Conservation (phyloP, 2,113 vertebrate genomes). For the Mungos mungo region DNA sequence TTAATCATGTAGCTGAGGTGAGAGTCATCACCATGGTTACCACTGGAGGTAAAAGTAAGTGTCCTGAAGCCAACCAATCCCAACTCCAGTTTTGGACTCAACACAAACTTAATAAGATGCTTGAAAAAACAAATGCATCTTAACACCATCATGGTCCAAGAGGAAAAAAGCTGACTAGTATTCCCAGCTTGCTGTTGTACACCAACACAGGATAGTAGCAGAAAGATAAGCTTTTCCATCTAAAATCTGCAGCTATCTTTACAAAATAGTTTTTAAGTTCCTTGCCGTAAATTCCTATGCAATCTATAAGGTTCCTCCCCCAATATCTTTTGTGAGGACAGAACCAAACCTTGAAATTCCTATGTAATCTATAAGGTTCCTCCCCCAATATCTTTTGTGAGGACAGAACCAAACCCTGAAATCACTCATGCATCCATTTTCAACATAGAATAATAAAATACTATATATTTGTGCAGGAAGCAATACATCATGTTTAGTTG, state of each 20-base stretch:
- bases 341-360: neutral
- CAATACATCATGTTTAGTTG: neutral
- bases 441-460: neutral
- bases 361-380: neutral
- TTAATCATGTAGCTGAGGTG: neutral
- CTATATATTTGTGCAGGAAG: neutral
- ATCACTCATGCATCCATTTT: neutral
- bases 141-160: neutral
- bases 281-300: neutral
- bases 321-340: neutral
- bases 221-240: neutral
- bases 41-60: neutral
- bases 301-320: neutral
- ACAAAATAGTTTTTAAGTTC: neutral
- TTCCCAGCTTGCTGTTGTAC: neutral
- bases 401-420: neutral
- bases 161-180: neutral
- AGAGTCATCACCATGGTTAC: neutral
- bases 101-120: neutral
- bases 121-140: neutral
- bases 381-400: neutral
- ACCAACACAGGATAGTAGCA: neutral
- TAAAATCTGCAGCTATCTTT: neutral
- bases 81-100: neutral
- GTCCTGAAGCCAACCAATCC: neutral